Percentiles rank a stretch among this genome's conserved stretches.
Conservation (phyloP, 2,888 invertebrate species). For the Laspeyria flexula region DNA sequence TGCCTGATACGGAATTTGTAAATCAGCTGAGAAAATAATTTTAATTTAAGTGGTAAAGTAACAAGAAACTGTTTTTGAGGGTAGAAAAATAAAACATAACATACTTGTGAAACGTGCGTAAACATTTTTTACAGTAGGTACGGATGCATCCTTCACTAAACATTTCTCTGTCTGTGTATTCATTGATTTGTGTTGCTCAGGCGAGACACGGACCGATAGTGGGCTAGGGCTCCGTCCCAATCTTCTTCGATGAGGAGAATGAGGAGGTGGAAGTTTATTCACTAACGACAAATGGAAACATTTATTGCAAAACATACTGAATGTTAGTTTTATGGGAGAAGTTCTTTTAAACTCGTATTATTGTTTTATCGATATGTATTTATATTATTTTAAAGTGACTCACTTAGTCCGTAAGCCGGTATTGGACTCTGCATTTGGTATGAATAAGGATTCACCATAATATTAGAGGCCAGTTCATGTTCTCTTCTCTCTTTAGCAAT, state of each 20-base stretch:
- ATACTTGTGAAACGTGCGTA: conserved; percentile 71
- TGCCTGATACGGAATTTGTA: no score
- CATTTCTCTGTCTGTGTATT: conserved; percentile 60
- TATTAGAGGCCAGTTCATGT: conserved; percentile 51
- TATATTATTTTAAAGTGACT: no score
- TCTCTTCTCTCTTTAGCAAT: conserved; percentile 55
- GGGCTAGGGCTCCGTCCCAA: conserved; percentile 81
- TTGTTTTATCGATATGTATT: no score
- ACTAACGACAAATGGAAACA: conserved; percentile 27
- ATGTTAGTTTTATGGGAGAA: no score
- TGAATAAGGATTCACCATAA: conserved; percentile 57
- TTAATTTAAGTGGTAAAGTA: no score
- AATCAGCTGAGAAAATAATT: no score
- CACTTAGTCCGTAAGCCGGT: no score
- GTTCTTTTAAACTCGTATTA: no score
- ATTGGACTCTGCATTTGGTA: background rate
- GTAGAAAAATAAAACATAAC: no score
- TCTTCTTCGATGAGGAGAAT: conserved; percentile 58
- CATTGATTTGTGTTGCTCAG: conserved; percentile 67
- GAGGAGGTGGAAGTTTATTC: conserved; percentile 42
- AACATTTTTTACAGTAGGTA: conserved; percentile 58
- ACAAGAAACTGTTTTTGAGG: no score
- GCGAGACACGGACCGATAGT: conserved; percentile 35
- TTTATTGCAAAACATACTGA: background rate
- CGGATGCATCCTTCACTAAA: conserved; percentile 53